Conservation (phyloP, 1,140 invertebrate species). For the Calosoma granatense region DNA sequence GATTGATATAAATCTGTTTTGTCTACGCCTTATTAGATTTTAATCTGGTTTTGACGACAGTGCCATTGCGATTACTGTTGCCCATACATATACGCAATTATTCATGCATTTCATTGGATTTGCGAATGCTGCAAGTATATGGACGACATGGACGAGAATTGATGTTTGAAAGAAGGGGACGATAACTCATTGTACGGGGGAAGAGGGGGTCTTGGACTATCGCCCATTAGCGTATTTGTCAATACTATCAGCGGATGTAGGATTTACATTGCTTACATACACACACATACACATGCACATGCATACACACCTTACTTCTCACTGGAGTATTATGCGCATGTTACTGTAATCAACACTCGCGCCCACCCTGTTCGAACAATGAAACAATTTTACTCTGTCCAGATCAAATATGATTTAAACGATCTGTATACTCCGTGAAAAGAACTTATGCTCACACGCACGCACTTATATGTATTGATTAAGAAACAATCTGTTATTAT, state of each 20-base stretch:
- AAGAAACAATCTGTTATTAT: neutral
- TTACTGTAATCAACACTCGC: neutral
- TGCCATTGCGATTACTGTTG: neutral
- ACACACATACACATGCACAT: neutral
- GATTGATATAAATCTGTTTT: slow-evolving; percentile 5
- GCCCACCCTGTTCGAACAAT: neutral
- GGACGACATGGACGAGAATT: too few species aligned
- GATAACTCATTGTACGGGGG: neutral
- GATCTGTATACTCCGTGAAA: too few species aligned
- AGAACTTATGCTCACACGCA: too few species aligned
- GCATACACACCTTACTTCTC: neutral
- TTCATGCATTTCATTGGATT: neutral
- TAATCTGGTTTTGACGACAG: slow-evolving; percentile 5
- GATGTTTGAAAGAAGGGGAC: too few species aligned
- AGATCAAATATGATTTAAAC: neutral
- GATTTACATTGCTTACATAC: neutral
- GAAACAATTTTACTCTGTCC: neutral
- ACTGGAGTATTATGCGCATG: neutral
- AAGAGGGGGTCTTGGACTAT: neutral
- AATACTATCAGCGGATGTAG: neutral
- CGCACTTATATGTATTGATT: too few species aligned
- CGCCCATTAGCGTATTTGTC: neutral
- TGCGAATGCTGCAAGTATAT: neutral
- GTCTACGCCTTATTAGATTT: slow-evolving; percentile 4
- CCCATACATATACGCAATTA: neutral